Conservation (phyloP, 2,888 invertebrate species). For the Lomographa bimaculata region DNA sequence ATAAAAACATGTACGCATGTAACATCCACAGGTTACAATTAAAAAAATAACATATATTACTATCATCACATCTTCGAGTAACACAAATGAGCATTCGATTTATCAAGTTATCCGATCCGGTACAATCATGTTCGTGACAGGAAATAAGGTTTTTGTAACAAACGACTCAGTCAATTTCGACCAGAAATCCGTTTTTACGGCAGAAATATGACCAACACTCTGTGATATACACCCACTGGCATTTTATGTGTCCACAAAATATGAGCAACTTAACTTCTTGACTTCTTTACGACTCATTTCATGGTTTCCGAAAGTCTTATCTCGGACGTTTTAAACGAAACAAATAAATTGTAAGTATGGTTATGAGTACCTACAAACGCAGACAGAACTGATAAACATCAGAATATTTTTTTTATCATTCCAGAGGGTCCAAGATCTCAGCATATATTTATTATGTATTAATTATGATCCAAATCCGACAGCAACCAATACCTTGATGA, state of each 20-base stretch:
- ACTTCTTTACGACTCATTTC: slow-evolving; percentile 21
- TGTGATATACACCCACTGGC: slow-evolving; percentile 30
- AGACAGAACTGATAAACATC: too few relatives aligned
- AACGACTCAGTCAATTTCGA: slow-evolving; percentile 36
- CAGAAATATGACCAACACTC: slow-evolving; percentile 21
- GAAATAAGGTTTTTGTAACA: slow-evolving; percentile 49
- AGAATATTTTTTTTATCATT: too few relatives aligned
- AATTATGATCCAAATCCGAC: too few relatives aligned
- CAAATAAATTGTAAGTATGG: too few relatives aligned
- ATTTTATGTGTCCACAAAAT: slow-evolving; percentile 32
- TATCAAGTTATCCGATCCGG: slow-evolving; percentile 44
- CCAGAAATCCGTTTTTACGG: slow-evolving; percentile 22
- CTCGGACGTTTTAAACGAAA: too few relatives aligned
- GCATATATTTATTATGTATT: too few relatives aligned
- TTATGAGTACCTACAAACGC: too few relatives aligned
- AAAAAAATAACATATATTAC: too few relatives aligned
- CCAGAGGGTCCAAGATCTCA: too few relatives aligned
- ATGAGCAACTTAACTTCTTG: slow-evolving; percentile 8
- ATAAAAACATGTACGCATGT: too few relatives aligned
- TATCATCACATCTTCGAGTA: slow-evolving; percentile 11
- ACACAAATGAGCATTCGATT: slow-evolving; percentile 49
- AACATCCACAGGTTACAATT: too few relatives aligned
- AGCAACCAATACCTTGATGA: too few relatives aligned
- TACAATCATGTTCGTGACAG: slow-evolving; percentile 35
- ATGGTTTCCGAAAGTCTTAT: slow-evolving; percentile 20